Percentiles rank a stretch among this genome's conserved stretches.
Conservation (phyloP, 2,797 vertebrate genomes). For the Periophthalmus magnuspinnatus region DNA sequence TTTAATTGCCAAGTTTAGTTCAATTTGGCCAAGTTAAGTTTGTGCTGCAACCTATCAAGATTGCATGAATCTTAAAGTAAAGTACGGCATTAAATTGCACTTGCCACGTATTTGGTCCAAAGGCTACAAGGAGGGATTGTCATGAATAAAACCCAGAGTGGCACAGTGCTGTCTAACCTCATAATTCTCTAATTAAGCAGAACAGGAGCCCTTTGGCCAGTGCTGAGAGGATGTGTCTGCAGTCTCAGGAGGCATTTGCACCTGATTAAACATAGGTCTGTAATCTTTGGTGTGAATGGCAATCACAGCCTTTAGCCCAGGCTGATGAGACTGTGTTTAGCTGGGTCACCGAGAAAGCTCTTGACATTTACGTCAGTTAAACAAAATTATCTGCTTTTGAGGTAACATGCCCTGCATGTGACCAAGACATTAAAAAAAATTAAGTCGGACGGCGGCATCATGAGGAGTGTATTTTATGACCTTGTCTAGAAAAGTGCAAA, state of each 20-base stretch:
- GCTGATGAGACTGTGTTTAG: constrained; percentile 5
- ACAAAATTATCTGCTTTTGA: constrained; percentile 33
- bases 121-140: constrained; percentile 16
- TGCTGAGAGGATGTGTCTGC: constrained; percentile 40
- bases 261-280: constrained; percentile 53
- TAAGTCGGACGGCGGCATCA: neutral
- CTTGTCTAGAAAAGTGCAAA: neutral
- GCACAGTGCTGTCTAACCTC: constrained; percentile 41
- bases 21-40: neutral
- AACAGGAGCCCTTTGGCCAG: constrained; percentile 39
- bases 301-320: constrained; percentile 25
- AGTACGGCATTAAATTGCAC: neutral
- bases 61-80: neutral
- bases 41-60: neutral
- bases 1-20: neutral
- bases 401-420: constrained; percentile 5
- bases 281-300: constrained; percentile 49
- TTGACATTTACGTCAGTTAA: constrained; percentile 59
- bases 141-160: constrained; percentile 46
- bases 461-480: neutral
- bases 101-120: constrained; percentile 3
- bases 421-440: neutral
- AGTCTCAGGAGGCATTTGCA: constrained; percentile 49
- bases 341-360: constrained; percentile 29
- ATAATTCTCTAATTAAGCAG: constrained; percentile 61